Evolutionary conservation across 2,888 invertebrate species (phyloP).

Genomic region (Ctena decussata): DNA sequence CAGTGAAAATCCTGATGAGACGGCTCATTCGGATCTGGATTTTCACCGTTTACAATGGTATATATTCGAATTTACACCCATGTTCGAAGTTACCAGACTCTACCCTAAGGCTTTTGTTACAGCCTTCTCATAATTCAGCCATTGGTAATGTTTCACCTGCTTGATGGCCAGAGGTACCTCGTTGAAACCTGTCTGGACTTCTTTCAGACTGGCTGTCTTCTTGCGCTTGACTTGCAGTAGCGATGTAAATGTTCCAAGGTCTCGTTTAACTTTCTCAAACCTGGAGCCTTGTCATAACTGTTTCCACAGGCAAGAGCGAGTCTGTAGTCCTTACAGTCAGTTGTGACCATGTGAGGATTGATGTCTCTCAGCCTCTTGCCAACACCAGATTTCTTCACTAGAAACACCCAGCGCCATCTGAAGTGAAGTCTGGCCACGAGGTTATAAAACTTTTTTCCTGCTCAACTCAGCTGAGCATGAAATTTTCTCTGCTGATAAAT

Average conservation of each 20-base stretch:
- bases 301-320: slow-evolving; percentile 50
- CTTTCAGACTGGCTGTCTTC: slow-evolving; percentile 45
- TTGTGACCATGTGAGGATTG: slow-evolving; percentile 26
- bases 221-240: slow-evolving; percentile 49
- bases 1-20: too few relatives aligned
- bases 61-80: too few relatives aligned
- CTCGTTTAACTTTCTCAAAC: slow-evolving; percentile 22
- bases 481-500: neutral
- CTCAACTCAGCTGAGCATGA: neutral
- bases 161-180: slow-evolving; percentile 50
- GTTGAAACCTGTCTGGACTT: slow-evolving; percentile 44
- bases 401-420: slow-evolving; percentile 53
- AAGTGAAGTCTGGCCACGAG: slow-evolving; percentile 49
- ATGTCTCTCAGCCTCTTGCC: slow-evolving; percentile 27
- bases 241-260: slow-evolving; percentile 40
- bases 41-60: too few relatives aligned
- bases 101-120: too few relatives aligned
- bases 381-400: slow-evolving; percentile 44
- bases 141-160: slow-evolving; percentile 60
- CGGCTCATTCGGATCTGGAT: too few relatives aligned
- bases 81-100: too few relatives aligned
- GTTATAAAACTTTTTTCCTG: slow-evolving; percentile 2
- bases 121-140: slow-evolving; percentile 60
- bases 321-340: slow-evolving; percentile 46
- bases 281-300: slow-evolving; percentile 6